Evolutionary conservation across 2,888 invertebrate species (phyloP).

Genomic region (Prosapia bicincta): DNA sequence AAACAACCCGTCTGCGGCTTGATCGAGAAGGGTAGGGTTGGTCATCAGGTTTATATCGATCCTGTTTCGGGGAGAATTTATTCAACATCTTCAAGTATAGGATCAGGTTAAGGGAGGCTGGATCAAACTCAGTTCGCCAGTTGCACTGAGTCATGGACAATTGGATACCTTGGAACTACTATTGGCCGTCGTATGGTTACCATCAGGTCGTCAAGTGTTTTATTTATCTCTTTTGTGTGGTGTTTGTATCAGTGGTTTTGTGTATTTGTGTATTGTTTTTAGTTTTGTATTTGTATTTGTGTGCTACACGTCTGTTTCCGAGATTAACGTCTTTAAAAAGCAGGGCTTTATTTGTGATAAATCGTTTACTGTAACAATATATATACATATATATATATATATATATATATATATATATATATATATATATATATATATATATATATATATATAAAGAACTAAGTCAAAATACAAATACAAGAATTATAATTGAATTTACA

Average conservation of each 20-base stretch:
- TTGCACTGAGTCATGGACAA: slow-evolving; percentile 3
- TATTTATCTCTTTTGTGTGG: not conserved
- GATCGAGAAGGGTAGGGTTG: not conserved
- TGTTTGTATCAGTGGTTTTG: not conserved
- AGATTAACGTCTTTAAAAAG: no score
- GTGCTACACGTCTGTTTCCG: no score
- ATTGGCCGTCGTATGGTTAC: slow-evolving; percentile 2
- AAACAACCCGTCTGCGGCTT: not conserved
- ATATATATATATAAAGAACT: no score
- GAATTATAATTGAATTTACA: no score
- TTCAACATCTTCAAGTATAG: not conserved
- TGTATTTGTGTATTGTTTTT: not conserved
- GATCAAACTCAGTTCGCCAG: not conserved
- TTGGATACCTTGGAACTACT: slow-evolving; percentile 20
- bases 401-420: no score
- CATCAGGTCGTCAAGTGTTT: not conserved
- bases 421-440: no score
- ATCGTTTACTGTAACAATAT: no score
- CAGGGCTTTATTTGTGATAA: no score
- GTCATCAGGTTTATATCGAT: not conserved
- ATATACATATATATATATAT: no score
- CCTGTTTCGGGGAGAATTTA: not conserved
- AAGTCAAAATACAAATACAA: no score
- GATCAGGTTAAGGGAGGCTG: not conserved
- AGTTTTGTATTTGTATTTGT: no score